Conservation (phyloP, 1,140 invertebrate species). For the Scaptodrosophila lebanonensis region DNA sequence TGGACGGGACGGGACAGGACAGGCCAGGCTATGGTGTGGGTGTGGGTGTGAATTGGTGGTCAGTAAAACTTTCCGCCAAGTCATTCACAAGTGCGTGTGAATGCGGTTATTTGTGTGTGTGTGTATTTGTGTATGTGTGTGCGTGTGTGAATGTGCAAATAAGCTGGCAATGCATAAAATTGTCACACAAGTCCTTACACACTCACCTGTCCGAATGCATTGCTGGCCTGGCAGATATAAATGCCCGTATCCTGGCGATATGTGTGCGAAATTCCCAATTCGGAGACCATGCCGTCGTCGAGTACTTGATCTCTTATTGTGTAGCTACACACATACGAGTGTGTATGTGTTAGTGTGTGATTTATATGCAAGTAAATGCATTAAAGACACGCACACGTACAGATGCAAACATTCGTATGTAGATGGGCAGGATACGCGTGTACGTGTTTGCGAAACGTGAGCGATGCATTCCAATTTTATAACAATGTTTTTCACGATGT, state of each 20-base stretch:
- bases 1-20: background rate
- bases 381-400: conserved; percentile 47
- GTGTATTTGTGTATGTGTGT: conserved; percentile 6
- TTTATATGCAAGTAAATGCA: conserved; percentile 75
- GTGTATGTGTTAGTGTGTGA: conserved; percentile 35
- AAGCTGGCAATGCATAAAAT: conserved; percentile 35
- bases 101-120: background rate
- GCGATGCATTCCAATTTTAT: conserved; percentile 73
- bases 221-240: conserved; percentile 91
- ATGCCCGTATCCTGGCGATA: conserved; percentile 92
- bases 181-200: conserved; percentile 36
- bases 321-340: conserved; percentile 78
- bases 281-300: conserved; percentile 89
- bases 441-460: conserved; percentile 72
- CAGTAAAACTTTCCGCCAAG: conserved; percentile 21
- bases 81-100: conserved; percentile 8
- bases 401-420: conserved; percentile 11
- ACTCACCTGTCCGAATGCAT: conserved; percentile 87
- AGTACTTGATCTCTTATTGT: conserved; percentile 85
- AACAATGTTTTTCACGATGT: conserved; percentile 70
- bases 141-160: conserved; percentile 25
- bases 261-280: conserved; percentile 89
- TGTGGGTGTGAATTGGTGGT: conserved; percentile 1
- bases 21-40: background rate
- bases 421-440: conserved; percentile 21